Base-by-base conservation (phyloP, 2,888 invertebrate genomes). In the Cyclophora punctaria region DNA sequence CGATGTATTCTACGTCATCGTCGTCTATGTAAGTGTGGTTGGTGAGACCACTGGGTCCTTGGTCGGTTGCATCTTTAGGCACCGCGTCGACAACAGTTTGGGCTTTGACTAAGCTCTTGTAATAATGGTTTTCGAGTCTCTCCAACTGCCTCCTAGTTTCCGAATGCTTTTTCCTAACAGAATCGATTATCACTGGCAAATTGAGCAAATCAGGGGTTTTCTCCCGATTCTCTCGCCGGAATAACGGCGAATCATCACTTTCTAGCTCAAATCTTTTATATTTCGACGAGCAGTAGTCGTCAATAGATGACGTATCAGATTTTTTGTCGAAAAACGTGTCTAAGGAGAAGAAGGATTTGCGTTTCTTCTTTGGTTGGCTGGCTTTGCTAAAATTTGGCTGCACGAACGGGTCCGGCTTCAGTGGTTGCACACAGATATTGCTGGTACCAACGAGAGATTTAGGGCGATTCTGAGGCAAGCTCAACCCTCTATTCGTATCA, bases 301-400 rank as follows among this genome's bases (percentile, higher is more conserved):
- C 89, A 52, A 86, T 71, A 0, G 89, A 89, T 20, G 89, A 89
- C 2, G 85, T 81, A 53, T 89, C 89, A 46, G 89, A 89, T 58
- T 83, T 83, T 68, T 89, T 86, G 60, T 89, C 89, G 48, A 89
- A 88, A 62, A 89, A 89, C 4, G 88, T 87, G 51, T 89, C 89
- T n/a, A 89, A 61, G 0, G 89, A 89, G 58, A 89, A 89, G 60
- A 89, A 89, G 0, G 89, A 89, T 61, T 86, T 89, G 4, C 89
- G 74, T 66, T 87, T 89, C 59, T 89, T 89, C 59, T 89, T 89
- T 2, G 82, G 83, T 55, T 83, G 86, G 50, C 57, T 75, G 40
- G 73, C 57, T 61, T 86, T 87, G 48, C 75, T 81, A 71, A 81
- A 82, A 80, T 83, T 83, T 68, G 79, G 64, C 7, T 73, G 60